Evolutionary conservation across 2,888 invertebrate genomes (phyloP).

Genomic region (Meteorus colon): DNA sequence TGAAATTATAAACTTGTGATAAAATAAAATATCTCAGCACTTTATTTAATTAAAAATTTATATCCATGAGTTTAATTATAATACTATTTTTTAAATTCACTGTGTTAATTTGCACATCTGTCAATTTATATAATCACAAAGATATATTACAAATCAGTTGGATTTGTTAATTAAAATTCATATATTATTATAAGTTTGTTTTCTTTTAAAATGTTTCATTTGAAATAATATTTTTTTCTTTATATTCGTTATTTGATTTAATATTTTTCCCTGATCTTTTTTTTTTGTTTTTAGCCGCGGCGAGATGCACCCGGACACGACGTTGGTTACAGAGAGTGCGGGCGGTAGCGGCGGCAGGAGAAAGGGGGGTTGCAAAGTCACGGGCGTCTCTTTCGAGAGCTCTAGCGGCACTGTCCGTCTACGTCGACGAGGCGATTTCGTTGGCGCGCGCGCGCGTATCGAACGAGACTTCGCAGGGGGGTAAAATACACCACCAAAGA

Average conservation of each 20-base stretch:
- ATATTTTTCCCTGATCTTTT: background rate
- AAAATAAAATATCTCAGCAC: background rate
- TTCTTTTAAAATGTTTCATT: background rate
- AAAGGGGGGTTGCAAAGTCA: constrained; percentile 62
- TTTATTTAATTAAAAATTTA: background rate
- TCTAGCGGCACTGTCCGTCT: constrained; percentile 69
- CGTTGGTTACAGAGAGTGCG: constrained; percentile 47
- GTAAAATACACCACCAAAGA: constrained; percentile 41
- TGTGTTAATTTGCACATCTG: too few relatives aligned
- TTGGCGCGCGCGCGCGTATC: constrained; percentile 66
- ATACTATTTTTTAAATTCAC: too few relatives aligned
- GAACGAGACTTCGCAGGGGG: constrained; percentile 54
- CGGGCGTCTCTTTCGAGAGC: constrained; percentile 71
- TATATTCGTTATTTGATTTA: background rate
- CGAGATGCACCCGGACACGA: constrained; percentile 47
- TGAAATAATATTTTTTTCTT: background rate
- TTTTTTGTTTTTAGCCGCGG: constrained; percentile 27
- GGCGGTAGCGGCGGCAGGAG: constrained; percentile 20
- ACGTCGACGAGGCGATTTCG: constrained; percentile 56
- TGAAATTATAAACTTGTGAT: background rate
- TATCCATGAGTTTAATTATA: too few relatives aligned
- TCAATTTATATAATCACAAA: too few relatives aligned
- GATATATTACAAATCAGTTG: too few relatives aligned
- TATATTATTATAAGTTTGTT: too few relatives aligned
- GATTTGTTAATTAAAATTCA: background rate